Evolutionary conservation across 1,140 invertebrate species (phyloP).

Genomic region (Ceratitis capitata): DNA sequence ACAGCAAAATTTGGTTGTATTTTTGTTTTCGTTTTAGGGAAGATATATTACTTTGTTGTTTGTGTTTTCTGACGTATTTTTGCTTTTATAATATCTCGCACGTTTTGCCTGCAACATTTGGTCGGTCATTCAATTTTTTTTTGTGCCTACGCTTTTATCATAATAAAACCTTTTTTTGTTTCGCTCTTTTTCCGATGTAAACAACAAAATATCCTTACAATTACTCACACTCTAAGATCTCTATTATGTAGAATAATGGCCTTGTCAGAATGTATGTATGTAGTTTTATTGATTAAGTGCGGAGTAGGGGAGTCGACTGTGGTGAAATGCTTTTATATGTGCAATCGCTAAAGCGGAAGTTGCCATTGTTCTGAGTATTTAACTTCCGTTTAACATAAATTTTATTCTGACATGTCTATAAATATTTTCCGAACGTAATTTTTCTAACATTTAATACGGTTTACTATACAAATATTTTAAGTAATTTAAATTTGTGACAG

Average conservation of each 20-base stretch:
- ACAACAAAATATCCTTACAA: not conserved
- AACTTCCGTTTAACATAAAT: slow-evolving; percentile 64
- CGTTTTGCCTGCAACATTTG: not conserved
- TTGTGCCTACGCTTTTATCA: not conserved
- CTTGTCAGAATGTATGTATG: too few relatives aligned
- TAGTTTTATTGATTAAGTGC: not conserved
- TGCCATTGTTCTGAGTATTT: slow-evolving; percentile 51
- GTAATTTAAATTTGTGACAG: too few relatives aligned
- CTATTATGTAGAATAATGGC: too few relatives aligned
- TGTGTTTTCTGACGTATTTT: not conserved
- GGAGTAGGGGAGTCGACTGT: not conserved
- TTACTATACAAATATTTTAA: too few relatives aligned
- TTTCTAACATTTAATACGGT: too few relatives aligned
- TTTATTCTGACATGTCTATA: slow-evolving; percentile 44
- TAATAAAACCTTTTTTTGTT: not conserved
- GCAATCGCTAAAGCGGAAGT: slow-evolving; percentile 43
- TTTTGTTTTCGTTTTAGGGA: not conserved
- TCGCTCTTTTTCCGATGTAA: not conserved
- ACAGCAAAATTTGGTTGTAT: too few relatives aligned
- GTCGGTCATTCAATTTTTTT: too few relatives aligned
- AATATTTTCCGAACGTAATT: too few relatives aligned
- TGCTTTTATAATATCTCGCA: not conserved
- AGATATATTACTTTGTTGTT: slow-evolving; percentile 31
- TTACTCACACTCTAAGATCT: not conserved
- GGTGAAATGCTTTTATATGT: not conserved